Conservation (phyloP, 2,888 invertebrate genomes). For the Drosophila suboccidentalis region DNA sequence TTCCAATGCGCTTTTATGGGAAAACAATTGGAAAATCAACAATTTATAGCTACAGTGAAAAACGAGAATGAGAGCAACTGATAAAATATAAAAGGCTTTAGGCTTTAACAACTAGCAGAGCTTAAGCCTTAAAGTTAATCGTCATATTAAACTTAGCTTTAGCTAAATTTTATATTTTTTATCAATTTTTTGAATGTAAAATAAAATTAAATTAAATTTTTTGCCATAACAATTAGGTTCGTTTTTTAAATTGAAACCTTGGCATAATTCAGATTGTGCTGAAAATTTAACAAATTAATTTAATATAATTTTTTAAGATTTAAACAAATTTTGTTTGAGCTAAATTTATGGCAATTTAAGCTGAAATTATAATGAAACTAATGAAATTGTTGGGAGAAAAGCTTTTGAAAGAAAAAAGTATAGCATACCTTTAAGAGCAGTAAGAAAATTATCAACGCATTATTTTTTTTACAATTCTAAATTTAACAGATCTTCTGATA, state of each 20-base stretch:
- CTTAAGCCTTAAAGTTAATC: background rate
- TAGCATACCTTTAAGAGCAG: conserved; percentile 2
- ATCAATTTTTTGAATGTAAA: background rate
- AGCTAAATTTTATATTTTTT: background rate
- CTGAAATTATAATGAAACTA: no score
- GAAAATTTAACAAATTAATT: no score
- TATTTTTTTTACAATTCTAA: no score
- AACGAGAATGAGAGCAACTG: background rate
- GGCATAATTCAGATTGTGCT: background rate
- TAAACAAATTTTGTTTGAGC: no score
- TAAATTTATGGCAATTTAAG: no score
- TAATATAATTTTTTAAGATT: no score
- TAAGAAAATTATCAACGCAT: background rate
- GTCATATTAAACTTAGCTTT: background rate
- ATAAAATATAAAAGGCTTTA: background rate
- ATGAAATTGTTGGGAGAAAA: no score
- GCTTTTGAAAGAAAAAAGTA: background rate
- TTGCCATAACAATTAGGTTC: background rate
- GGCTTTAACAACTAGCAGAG: background rate
- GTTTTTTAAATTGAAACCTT: background rate
- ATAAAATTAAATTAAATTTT: no score
- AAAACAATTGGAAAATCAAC: conserved; percentile 11
- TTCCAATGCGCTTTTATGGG: conserved; percentile 32
- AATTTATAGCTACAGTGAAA: background rate
- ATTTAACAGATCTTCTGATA: no score